Evolutionary conservation across 2,113 vertebrate species (phyloP).

Genomic region (Maccullochella peelii): DNA sequence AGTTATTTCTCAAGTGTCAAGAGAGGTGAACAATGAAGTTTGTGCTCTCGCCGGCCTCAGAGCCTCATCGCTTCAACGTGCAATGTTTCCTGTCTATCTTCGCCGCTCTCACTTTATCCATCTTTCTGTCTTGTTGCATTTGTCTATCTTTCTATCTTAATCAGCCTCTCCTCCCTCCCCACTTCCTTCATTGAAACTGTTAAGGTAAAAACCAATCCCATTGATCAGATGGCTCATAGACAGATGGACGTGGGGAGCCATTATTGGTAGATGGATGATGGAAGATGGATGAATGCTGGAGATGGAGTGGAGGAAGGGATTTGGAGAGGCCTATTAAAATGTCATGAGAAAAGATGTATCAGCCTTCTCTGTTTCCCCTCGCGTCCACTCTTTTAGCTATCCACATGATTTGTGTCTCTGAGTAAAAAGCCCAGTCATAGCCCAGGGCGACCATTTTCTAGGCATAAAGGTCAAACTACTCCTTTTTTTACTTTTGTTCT

Average conservation of each 20-base stretch:
- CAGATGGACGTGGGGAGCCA: constrained; percentile 55
- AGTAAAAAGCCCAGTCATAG: constrained; percentile 65
- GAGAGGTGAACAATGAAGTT: constrained; percentile 27
- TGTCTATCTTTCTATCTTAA: constrained; percentile 61
- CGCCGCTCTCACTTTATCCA: constrained; percentile 26
- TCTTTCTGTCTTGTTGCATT: constrained; percentile 55
- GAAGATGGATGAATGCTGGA: constrained; percentile 67
- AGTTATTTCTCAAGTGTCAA: constrained; percentile 57
- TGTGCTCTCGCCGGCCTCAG: constrained; percentile 21
- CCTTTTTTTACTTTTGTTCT: constrained; percentile 53
- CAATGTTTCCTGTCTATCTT: constrained; percentile 46
- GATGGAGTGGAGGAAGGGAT: constrained; percentile 65
- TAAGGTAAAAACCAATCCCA: constrained; percentile 62
- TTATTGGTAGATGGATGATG: constrained; percentile 75
- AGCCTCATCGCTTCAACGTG: constrained; percentile 24
- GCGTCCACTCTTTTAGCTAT: constrained; percentile 71
- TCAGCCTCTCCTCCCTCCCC: constrained; percentile 30
- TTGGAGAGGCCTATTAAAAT: constrained; percentile 78
- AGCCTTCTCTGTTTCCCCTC: constrained; percentile 70
- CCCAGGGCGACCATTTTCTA: constrained; percentile 54
- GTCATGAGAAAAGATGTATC: constrained; percentile 77
- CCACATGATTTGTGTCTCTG: constrained; percentile 75
- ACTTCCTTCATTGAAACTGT: constrained; percentile 52
- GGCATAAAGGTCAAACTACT: constrained; percentile 70
- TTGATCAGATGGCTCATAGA: constrained; percentile 70